A percentile compares a stretch with the other conserved stretches of the same genome.
phyloP scores from a whole-genome alignment of 2,888 invertebrate species.

The Scrobipalpa atriplicella region DNA sequence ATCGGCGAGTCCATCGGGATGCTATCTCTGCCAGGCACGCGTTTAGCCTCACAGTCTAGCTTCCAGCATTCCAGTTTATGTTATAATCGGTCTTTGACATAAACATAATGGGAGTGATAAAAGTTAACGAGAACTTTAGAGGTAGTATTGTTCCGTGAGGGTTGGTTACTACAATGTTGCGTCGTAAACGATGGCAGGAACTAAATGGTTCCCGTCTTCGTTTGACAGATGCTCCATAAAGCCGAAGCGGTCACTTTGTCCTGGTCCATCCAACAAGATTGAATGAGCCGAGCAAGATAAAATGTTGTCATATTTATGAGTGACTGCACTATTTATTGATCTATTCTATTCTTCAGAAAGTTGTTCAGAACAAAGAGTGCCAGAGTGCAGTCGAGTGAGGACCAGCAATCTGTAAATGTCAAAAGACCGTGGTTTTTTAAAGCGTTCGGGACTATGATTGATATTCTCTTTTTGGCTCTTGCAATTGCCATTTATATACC shows the following conservation, averaged over 20 bases:
- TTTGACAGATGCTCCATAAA: conserved; percentile 71
- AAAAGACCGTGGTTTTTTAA: no score
- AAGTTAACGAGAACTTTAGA: conserved; percentile 45
- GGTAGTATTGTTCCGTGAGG: conserved; percentile 57
- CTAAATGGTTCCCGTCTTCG: conserved; percentile 64
- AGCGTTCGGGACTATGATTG: no score
- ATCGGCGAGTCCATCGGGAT: conserved; percentile 49
- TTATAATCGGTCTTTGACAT: conserved; percentile 46
- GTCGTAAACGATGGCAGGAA: conserved; percentile 70
- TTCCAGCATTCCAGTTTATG: conserved; percentile 49
- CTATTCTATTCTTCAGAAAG: conserved; percentile 17
- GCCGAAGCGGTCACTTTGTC: conserved; percentile 48
- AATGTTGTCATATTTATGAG: conserved; percentile 52
- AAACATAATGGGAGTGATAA: conserved; percentile 42
- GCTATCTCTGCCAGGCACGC: conserved; percentile 50
- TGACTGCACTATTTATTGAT: conserved; percentile 21
- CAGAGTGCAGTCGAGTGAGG: not conserved
- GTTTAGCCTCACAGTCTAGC: conserved; percentile 34
- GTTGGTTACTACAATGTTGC: conserved; percentile 51
- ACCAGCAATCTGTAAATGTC: conserved; percentile 1
- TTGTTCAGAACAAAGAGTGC: not conserved
- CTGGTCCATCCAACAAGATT: conserved; percentile 47
- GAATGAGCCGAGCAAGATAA: conserved; percentile 56
- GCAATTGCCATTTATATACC: no score
- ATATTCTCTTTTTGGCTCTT: no score